Evolutionary conservation across 2,888 invertebrate genomes (phyloP).

Genomic region (Cerceris ruficornis): DNA sequence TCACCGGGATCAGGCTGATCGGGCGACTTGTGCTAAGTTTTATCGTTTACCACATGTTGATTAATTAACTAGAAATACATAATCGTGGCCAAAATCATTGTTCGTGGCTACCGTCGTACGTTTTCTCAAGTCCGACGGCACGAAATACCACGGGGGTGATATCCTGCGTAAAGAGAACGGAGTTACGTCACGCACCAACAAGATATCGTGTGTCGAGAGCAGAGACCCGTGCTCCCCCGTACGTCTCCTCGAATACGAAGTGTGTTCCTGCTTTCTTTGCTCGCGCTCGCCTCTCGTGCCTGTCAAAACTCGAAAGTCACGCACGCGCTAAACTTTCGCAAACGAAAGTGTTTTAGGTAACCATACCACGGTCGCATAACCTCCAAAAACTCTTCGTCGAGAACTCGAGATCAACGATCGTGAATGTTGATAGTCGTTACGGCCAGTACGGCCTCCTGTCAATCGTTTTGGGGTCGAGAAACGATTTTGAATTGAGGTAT

Average conservation of each 20-base stretch:
- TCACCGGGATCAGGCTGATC: constrained; percentile 75
- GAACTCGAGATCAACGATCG: constrained; percentile 38
- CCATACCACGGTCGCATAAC: constrained; percentile 58
- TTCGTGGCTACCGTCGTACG: constrained; percentile 50
- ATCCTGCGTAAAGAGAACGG: constrained; percentile 50
- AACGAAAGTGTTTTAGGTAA: constrained; percentile 39
- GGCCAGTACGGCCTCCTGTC: constrained; percentile 47
- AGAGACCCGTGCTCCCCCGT: constrained; percentile 44
- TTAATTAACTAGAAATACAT: constrained; percentile 68
- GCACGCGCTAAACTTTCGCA: constrained; percentile 52
- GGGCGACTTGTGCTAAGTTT: constrained; percentile 72
- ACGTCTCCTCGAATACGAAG: constrained; percentile 52
- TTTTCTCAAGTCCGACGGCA: constrained; percentile 36
- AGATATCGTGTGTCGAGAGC: constrained; percentile 58
- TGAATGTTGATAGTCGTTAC: constrained; percentile 63
- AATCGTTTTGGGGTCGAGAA: constrained; percentile 30
- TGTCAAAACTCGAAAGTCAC: constrained; percentile 57
- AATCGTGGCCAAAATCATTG: constrained; percentile 54
- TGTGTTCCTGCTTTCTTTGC: constrained; percentile 51
- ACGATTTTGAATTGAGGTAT: constrained; percentile 37
- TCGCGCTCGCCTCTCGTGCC: constrained; percentile 32
- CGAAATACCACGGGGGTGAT: constrained; percentile 42
- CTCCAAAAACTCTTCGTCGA: constrained; percentile 38
- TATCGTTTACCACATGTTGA: constrained; percentile 75
- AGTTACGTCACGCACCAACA: constrained; percentile 67